Evolutionary conservation across 2,113 vertebrate species (phyloP), one percentile per base, ranked within the genome.

Genomic region (Tetrao urogallus): DNA sequence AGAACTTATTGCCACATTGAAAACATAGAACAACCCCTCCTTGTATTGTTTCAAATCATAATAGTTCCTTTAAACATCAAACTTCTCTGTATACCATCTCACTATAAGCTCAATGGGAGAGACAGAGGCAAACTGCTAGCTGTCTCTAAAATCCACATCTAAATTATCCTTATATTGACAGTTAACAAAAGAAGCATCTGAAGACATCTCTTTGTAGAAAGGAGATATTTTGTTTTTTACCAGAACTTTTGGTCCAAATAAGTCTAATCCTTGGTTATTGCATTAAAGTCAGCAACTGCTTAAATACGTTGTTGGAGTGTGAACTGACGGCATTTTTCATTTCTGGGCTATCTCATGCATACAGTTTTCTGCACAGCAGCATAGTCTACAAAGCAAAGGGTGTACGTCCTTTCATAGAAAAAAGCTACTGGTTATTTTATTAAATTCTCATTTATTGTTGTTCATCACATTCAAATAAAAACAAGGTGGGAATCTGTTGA

Each of bases 41-140:
- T 89, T 96, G 94, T 89, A 94, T 82, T 95, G 74, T 93, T 98
- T 95, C 78, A 95, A 97, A 96, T 87, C 14, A 95, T 75, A 96
- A 84, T 77, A 96, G 88, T 95, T 93, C 88, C 92, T 94, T 96
- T 97, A 96, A 94, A 96, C 84, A 90, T 94, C 96, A 94, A 97
- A 94, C 42, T 94, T 96, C 92, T 97, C 92, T 93, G 92, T 84
- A 94, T 92, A 92, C 72, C 71, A 93, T 84, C 77, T 57, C 71
- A 85, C 74, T 81, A 88, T 76, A 93, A 97, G 95, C 47, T 95
- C 21, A 69, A 42, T 81, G 83, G 83, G 36, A 95, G 89, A 94
- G 95, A 90, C 38, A 96, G 82, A 92, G 84, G 65, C 61, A 86
- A 92, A 93, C 61, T 79, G 1, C 91, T 91, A 94, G 83, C 61